Evolutionary conservation across 1,140 invertebrate genomes (phyloP).

Genomic region (Micrasema minimum): DNA sequence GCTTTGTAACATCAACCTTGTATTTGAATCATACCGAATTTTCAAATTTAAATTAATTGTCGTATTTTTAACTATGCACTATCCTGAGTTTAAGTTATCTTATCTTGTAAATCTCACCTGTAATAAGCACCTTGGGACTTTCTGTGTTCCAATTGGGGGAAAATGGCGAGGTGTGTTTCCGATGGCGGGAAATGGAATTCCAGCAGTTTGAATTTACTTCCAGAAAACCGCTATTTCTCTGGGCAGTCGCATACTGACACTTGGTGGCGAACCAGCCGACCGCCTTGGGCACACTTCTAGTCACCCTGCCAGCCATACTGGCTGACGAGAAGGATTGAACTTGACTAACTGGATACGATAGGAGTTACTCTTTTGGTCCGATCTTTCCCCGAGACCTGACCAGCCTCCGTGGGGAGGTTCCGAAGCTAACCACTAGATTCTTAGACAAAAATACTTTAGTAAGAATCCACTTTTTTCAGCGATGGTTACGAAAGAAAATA

Average conservation of each 20-base stretch:
- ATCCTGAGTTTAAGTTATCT: no score
- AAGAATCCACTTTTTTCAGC: no score
- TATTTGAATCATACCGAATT: no score
- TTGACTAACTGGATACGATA: conserved; percentile 39
- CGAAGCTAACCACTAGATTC: background rate
- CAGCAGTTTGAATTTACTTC: background rate
- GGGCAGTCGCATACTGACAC: background rate
- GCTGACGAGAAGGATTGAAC: conserved; percentile 39
- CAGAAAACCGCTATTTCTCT: background rate
- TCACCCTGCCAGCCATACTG: conserved; percentile 35
- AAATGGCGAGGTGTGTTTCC: background rate
- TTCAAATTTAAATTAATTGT: no score
- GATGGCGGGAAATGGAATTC: background rate
- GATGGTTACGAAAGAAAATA: no score
- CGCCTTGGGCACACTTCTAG: background rate
- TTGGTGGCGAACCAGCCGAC: background rate
- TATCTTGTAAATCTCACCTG: background rate
- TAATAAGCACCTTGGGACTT: conserved; percentile 12
- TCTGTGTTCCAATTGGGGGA: background rate
- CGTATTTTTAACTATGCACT: no score
- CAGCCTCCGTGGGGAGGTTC: conserved; percentile 25
- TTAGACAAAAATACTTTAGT: no score
- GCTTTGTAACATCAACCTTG: no score
- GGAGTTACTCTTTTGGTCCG: background rate
- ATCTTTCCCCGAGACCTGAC: conserved; percentile 3